A percentile compares a stretch with the other conserved stretches of the same genome.
These are phyloP conservation scores for Blennius ocellaris DNA, from an alignment of 2,113 vertebrate genomes.

Conservation along the genomic window DNA sequence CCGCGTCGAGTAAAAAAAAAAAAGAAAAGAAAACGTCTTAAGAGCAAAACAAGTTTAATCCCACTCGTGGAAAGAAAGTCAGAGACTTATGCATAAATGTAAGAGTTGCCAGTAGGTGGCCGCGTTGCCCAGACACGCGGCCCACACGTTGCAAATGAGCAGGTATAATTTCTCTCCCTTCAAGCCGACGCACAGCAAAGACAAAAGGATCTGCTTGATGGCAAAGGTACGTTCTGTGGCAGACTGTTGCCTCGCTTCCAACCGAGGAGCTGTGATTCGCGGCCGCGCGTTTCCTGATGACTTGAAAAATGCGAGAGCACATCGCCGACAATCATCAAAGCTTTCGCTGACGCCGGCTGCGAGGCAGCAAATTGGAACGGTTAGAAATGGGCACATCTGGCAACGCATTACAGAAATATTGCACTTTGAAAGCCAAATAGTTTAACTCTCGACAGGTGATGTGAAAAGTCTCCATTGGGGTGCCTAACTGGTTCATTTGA, in stretches of 20 bases:
- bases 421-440: too few relatives aligned
- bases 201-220: slow-evolving; percentile 40
- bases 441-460: neutral
- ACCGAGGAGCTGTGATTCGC: slow-evolving; percentile 27
- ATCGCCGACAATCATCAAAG: slow-evolving; percentile 8
- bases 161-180: slow-evolving; percentile 48
- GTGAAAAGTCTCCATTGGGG: too few relatives aligned
- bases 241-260: slow-evolving; percentile 41
- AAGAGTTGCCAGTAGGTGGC: slow-evolving; percentile 58
- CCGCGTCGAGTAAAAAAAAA: slow-evolving; percentile 3
- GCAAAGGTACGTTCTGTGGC: slow-evolving; percentile 15
- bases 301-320: slow-evolving; percentile 7
- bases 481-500: too few relatives aligned
- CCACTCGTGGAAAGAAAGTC: slow-evolving; percentile 35
- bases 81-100: slow-evolving; percentile 64
- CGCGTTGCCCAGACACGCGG: slow-evolving; percentile 35
- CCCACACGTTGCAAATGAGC: slow-evolving; percentile 42
- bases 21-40: slow-evolving; percentile 1
- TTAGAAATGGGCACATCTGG: slow-evolving; percentile 8
- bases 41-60: slow-evolving; percentile 51
- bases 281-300: slow-evolving; percentile 15
- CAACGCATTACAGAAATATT: neutral
- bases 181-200: slow-evolving; percentile 36
- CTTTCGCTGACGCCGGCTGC: neutral
- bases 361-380: neutral